These are phyloP conservation scores for Cheilinus undulatus DNA, from an alignment of 2,113 vertebrate species.

Conservation along the genomic window DNA sequence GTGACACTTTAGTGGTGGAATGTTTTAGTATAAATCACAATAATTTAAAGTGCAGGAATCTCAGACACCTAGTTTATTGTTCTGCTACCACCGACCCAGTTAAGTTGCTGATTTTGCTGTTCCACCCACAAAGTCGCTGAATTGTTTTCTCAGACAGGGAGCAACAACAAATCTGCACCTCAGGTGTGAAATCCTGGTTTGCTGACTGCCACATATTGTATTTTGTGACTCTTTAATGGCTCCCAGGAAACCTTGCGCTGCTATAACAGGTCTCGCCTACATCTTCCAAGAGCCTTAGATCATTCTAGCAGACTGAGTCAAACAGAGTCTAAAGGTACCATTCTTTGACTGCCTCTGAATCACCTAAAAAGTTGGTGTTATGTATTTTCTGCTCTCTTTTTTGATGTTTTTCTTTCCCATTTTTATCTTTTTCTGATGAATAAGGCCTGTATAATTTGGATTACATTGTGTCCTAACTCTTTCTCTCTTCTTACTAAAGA, in stretches of 20 bases:
- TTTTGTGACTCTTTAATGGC: conserved; percentile 27
- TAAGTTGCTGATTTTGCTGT: conserved; percentile 11
- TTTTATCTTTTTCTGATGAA: neutral
- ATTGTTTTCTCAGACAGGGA: conserved; percentile 3
- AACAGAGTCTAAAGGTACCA: neutral
- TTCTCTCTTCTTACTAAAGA: conserved; percentile 38
- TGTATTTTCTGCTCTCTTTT: neutral
- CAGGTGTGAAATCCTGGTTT: conserved; percentile 22
- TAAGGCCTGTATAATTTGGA: neutral
- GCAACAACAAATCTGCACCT: conserved; percentile 29
- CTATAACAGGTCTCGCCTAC: conserved; percentile 7
- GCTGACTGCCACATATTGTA: conserved; percentile 35
- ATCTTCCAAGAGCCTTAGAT: conserved; percentile 32
- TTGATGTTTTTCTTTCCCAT: neutral
- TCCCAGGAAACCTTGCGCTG: conserved; percentile 3
- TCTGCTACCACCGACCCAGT: neutral
- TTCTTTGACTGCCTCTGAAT: neutral
- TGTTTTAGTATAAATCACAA: neutral
- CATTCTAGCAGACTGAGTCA: neutral
- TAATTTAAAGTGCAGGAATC: conserved; percentile 4
- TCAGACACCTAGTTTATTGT: neutral
- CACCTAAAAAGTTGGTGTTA: neutral
- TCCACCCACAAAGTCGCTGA: neutral
- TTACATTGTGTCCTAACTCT: neutral
- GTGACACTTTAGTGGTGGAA: neutral